These are phyloP conservation scores for Pollenia angustigena DNA, from an alignment of 2,888 invertebrate genomes.

Conservation along the genomic window DNA sequence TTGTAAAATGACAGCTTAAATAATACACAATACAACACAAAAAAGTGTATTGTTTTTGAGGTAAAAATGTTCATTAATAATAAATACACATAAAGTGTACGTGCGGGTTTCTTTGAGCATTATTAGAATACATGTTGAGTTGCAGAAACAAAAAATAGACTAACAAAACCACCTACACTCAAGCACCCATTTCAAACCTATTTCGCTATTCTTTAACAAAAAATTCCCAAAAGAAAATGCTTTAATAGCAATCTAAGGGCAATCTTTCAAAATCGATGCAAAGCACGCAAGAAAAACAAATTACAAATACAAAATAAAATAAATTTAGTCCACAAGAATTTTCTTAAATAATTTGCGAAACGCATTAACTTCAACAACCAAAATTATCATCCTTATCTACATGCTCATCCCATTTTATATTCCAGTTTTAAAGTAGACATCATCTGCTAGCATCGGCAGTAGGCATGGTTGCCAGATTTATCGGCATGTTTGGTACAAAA, in stretches of 20 bases:
- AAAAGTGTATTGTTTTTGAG: slow-evolving; percentile 6
- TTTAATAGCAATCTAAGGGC: slow-evolving; percentile 27
- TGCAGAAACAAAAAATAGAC: background rate
- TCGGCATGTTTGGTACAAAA: too few species aligned
- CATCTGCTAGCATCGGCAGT: slow-evolving; percentile 32
- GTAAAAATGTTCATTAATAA: slow-evolving; percentile 68
- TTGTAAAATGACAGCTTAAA: slow-evolving; percentile 6
- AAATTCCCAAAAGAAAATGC: slow-evolving; percentile 16
- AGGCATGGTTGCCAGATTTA: too few species aligned
- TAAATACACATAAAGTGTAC: slow-evolving; percentile 52
- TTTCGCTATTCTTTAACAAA: background rate
- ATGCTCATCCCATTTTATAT: background rate
- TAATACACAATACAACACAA: background rate
- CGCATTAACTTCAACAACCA: slow-evolving; percentile 31
- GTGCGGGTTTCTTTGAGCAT: slow-evolving; percentile 42
- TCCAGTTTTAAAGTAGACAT: slow-evolving; percentile 27
- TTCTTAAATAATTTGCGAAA: slow-evolving; percentile 56
- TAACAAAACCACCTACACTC: background rate
- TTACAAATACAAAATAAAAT: background rate
- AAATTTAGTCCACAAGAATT: slow-evolving; percentile 42
- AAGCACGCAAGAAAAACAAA: slow-evolving; percentile 55
- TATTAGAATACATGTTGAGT: slow-evolving; percentile 10
- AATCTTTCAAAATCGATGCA: slow-evolving; percentile 58
- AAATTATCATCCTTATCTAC: slow-evolving; percentile 33
- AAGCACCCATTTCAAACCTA: too few species aligned